Conservation (phyloP, 2,113 vertebrate genomes). For the Peromyscus californicus region DNA sequence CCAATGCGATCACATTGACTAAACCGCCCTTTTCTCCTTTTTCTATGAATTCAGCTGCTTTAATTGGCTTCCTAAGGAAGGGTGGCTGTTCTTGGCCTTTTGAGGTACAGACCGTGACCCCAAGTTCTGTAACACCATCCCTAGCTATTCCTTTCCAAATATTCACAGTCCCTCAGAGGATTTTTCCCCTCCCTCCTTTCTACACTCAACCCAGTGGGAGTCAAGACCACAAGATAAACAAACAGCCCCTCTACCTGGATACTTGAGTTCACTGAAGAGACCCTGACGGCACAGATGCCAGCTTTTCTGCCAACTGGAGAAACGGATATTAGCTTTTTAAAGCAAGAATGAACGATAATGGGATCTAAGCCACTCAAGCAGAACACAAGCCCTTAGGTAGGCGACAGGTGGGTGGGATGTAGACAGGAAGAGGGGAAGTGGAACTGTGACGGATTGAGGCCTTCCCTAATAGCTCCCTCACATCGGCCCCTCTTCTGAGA, state of each 20-base stretch:
- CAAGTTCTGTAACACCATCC: neutral
- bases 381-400: neutral
- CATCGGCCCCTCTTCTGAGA: neutral
- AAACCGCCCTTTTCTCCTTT: neutral
- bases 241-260: neutral
- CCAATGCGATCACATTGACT: neutral
- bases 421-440: too few relatives aligned
- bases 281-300: neutral
- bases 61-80: neutral
- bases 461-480: neutral
- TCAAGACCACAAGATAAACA: neutral
- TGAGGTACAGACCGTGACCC: neutral
- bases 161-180: neutral
- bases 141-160: neutral
- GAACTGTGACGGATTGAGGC: neutral
- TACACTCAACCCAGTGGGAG: neutral
- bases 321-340: neutral
- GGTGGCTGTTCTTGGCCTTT: neutral
- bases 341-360: neutral
- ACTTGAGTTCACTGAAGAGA: neutral
- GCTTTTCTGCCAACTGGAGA: neutral
- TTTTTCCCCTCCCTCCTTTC: neutral
- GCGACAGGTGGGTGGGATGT: fast-evolving
- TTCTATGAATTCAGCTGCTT: neutral
- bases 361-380: neutral